Evolutionary conservation across 1,140 invertebrate genomes (phyloP), one percentile per base, ranked within the genome.

Genomic region (Vollenhovia emeryi): DNA sequence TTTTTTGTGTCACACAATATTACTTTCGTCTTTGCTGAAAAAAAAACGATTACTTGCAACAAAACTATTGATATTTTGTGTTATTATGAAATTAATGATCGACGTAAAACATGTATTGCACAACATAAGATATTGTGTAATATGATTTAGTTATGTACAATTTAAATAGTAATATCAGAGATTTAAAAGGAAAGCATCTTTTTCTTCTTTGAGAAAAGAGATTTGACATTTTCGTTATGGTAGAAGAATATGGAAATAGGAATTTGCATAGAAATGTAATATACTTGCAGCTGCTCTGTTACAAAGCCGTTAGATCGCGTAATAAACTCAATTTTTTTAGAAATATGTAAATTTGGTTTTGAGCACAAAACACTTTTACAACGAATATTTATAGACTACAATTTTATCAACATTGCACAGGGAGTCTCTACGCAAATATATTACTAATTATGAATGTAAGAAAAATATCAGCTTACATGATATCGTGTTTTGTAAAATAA

Each of bases 301-400:
- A 24, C 6, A 75, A 27, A 59, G 36, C n/a, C 36, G 55, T 24
- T 75, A 27, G 15, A 43, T 40, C 15, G 4, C 2, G 5, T 57
- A 40, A 18, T 30, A 59, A 75, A 75, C 15, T 55, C 24, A 73
- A 57, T 57, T 60, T 43, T 40, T 43, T 59, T n/a, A 59, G 13
- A 75, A 59, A 75, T 60, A 75, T 59, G 73, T 55, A 60, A 75
- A 43, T 59, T 75, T 5, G 40, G 6, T 24, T 40, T 36, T 74
- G 13, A 59, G n/a, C 4, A 59, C 13, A 4, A n/a, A 40, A 24
- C 8, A 40, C 27, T 59, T 57, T 27, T 43, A 27, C 7, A 33
- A 73, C 15, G 21, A 75, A 75, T 59, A 59, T 75, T 75, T 27
- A 75, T 40, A 18, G 21, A 5, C 18, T 59, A 21, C 3, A 75